Conservation (phyloP, 2,888 invertebrate genomes). For the Orthonevra nobilis region DNA sequence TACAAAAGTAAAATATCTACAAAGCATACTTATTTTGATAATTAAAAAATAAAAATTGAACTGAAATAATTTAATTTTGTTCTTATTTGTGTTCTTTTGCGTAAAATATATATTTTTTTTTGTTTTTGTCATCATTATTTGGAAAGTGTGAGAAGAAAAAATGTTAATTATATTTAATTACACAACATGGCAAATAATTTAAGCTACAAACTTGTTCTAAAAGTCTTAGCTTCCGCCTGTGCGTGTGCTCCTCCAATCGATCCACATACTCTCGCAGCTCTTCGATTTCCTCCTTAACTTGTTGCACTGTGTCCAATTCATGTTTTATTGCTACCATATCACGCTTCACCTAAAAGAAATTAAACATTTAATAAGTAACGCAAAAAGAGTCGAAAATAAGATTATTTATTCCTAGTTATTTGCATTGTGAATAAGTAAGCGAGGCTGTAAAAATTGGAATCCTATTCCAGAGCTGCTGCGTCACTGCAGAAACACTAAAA, state of each 20-base stretch:
- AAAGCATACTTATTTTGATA: slow-evolving; percentile 6
- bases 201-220: slow-evolving; percentile 90
- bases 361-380: too few species aligned
- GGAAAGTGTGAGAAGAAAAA: slow-evolving; percentile 66
- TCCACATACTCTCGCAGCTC: slow-evolving; percentile 95
- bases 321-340: slow-evolving; percentile 97
- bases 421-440: too few species aligned
- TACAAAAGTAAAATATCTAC: slow-evolving; percentile 52
- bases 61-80: slow-evolving; percentile 39
- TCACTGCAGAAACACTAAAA: too few species aligned
- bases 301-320: slow-evolving; percentile 95
- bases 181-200: slow-evolving; percentile 80
- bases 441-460: too few species aligned
- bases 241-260: slow-evolving; percentile 94
- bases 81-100: slow-evolving; percentile 46
- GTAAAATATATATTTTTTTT: slow-evolving; percentile 32
- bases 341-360: slow-evolving; percentile 86
- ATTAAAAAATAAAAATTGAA: slow-evolving; percentile 55
- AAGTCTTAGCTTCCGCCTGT: slow-evolving; percentile 92
- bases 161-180: slow-evolving; percentile 75
- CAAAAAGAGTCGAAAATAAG: too few species aligned
- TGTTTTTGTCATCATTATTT: slow-evolving; percentile 37
- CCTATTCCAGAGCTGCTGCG: too few species aligned
- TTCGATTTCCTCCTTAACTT: slow-evolving; percentile 96
- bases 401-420: too few species aligned